phyloP scores from a whole-genome alignment of 2,113 vertebrate species.

The Rhabdornis inornatus region DNA sequence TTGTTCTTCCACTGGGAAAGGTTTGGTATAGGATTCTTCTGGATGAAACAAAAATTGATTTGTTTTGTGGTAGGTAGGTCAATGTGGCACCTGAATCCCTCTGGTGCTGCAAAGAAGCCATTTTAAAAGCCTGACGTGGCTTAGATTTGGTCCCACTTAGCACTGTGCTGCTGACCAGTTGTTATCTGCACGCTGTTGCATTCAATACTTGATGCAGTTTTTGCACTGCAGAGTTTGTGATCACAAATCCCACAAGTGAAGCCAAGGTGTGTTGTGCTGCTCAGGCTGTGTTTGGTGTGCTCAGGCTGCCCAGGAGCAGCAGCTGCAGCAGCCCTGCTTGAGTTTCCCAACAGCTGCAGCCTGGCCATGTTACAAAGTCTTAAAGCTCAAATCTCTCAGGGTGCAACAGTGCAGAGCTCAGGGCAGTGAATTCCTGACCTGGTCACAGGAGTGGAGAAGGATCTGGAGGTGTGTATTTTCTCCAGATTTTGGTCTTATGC shows the following conservation, averaged over 20 bases:
- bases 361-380: not conserved
- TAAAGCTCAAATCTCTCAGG: not conserved
- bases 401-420: not conserved
- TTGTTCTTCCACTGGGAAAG: not conserved
- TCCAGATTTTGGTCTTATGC: not conserved
- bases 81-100: not conserved
- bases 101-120: not conserved
- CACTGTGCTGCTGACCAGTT: not conserved
- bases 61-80: not conserved
- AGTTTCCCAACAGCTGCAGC: slow-evolving; percentile 5
- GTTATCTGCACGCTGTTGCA: not conserved
- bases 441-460: not conserved
- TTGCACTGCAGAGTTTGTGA: not conserved
- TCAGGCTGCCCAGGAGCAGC: not conserved
- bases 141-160: not conserved
- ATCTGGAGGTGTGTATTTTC: not conserved
- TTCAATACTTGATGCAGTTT: not conserved
- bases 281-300: not conserved
- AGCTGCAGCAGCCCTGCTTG: not conserved
- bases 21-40: not conserved
- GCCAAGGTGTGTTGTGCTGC: not conserved
- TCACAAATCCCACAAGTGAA: not conserved
- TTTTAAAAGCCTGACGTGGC: not conserved
- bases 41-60: not conserved
- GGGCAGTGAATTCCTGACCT: slow-evolving; percentile 1